Conservation (phyloP, 2,113 vertebrate genomes). For the Setophaga kirtlandii region DNA sequence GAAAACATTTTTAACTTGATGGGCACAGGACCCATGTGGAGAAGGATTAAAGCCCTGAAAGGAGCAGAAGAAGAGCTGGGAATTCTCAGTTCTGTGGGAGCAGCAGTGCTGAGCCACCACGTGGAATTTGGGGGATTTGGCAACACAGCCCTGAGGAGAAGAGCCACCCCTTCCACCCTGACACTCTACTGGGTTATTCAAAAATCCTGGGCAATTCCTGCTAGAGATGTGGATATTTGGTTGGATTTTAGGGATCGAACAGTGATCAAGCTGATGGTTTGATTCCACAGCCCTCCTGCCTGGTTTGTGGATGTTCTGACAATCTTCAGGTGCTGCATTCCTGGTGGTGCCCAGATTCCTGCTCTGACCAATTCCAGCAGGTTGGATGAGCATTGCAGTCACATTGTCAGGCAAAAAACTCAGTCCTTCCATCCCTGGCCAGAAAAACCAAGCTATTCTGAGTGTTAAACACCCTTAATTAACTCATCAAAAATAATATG, state of each 20-base stretch:
- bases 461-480: not conserved
- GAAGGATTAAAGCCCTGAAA: not conserved
- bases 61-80: not conserved
- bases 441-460: not conserved
- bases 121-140: not conserved
- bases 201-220: not conserved
- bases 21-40: not conserved
- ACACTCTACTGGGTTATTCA: not conserved
- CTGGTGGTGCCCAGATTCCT: not conserved
- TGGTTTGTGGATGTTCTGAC: not conserved
- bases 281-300: not conserved
- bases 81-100: not conserved
- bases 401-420: not conserved
- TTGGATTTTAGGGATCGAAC: not conserved
- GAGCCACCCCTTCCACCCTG: not conserved
- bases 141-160: rapidly evolving
- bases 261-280: not conserved
- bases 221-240: rapidly evolving
- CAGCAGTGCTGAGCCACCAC: not conserved
- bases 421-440: not conserved
- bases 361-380: not conserved
- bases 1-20: not conserved
- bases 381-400: not conserved
- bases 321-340: not conserved
- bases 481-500: not conserved